These are phyloP conservation scores for Stegostoma tigrinum DNA, from an alignment of 2,113 vertebrate genomes.

Conservation along the genomic window DNA sequence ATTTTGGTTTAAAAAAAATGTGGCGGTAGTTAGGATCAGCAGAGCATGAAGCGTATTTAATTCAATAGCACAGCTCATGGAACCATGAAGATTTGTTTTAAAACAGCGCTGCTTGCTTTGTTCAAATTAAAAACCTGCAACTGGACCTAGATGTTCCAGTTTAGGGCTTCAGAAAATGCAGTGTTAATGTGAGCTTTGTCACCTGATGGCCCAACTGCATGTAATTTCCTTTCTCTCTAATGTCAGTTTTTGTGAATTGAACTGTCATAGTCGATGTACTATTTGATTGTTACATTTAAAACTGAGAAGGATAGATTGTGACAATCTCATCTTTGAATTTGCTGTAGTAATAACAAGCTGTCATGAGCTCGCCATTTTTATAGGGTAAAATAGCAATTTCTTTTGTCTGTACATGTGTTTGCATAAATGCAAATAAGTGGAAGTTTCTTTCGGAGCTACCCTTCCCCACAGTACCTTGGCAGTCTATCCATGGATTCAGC, in stretches of 20 bases:
- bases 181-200: background rate
- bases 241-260: background rate
- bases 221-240: background rate
- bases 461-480: background rate
- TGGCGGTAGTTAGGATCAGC: background rate
- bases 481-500: background rate
- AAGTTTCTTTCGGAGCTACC: background rate
- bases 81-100: conserved; percentile 31
- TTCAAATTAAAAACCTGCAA: background rate
- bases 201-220: background rate
- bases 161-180: background rate
- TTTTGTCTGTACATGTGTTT: background rate
- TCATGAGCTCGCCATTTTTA: background rate
- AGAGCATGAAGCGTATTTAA: conserved; percentile 36
- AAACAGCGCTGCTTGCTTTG: conserved; percentile 18
- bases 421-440: background rate
- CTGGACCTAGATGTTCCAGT: background rate
- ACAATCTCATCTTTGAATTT: background rate
- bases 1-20: background rate
- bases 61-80: conserved; percentile 23
- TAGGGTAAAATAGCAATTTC: background rate
- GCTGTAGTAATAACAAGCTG: background rate
- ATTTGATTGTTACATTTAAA: background rate
- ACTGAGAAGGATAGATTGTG: background rate
- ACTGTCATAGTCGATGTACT: background rate